Base-by-base conservation (phyloP, 2,113 vertebrate genomes). In the Sebastes fasciatus region DNA sequence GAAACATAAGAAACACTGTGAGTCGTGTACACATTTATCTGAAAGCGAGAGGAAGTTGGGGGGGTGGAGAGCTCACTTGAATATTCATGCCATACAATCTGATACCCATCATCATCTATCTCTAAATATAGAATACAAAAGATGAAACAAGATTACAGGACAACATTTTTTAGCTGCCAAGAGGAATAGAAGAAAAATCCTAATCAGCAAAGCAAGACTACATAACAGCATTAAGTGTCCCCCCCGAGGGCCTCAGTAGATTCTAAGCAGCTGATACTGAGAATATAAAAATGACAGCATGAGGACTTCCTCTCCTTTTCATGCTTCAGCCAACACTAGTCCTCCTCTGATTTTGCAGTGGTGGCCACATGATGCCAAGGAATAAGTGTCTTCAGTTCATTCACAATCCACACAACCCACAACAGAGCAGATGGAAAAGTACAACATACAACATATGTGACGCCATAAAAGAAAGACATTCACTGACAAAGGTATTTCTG, bases 261-360 rank as follows among this genome's bases (percentile, higher is more conserved):
- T 64, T 63, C n/a, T 12, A 43, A 40, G 49, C 0, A 79, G 52
- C 34, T 42, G 67, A 79, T 61, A 51, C 8, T 55, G 23, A 76
- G 17, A 77, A 55, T 63, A 42, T 17, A n/a, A 13, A 16, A 21
- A 51, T 62, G 75, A 73, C 43, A 58, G 19, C 48, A 62, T 5
- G 43, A 61, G 13, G 51, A 72, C 48, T 76, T 79, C 1, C 77
- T 72, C 40, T 66, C 9, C 40, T 79, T 78, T 89, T 90, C 71
- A 89, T 80, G 89, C 87, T 58, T 82, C 68, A 88, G 62, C 71
- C 84, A 74, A 74, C 82, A 73, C 0, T 52, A 84, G 61, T 80
- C 70, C 75, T 63, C n/a, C 66, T 75, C 45, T 85, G 88, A 89
- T 91, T 74, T 87, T 11, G 51, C 65, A 86, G 67, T 57, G 58